These are phyloP conservation scores for Bombus superbus DNA, from an alignment of 1,140 invertebrate species.

Conservation along the genomic window DNA sequence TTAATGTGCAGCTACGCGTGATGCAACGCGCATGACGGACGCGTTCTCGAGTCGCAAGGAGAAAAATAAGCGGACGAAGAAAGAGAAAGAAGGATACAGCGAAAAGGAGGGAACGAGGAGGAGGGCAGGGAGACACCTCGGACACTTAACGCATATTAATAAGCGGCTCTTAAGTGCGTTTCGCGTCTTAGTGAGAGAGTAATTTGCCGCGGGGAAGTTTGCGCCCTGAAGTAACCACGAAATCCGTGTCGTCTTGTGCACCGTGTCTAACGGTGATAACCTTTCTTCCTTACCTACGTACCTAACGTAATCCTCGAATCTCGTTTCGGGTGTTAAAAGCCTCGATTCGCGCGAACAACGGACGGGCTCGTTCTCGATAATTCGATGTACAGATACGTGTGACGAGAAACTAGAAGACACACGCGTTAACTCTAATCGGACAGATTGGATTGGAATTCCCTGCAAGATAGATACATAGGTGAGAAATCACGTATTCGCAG, in stretches of 20 bases:
- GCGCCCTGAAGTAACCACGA: slow-evolving; percentile 55
- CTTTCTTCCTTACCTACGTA: background rate
- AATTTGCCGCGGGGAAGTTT: slow-evolving; percentile 65
- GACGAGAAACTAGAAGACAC: background rate
- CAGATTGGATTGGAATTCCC: slow-evolving; percentile 33
- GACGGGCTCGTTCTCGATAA: background rate
- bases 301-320: background rate
- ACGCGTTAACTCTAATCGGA: background rate
- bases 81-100: slow-evolving; percentile 56
- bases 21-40: slow-evolving; percentile 62
- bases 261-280: slow-evolving; percentile 15
- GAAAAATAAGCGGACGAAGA: slow-evolving; percentile 64
- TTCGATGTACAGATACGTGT: background rate
- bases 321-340: background rate
- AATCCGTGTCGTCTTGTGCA: slow-evolving; percentile 24
- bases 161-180: slow-evolving; percentile 69
- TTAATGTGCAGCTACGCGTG: slow-evolving; percentile 60
- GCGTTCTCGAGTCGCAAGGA: slow-evolving; percentile 51
- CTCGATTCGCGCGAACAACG: background rate
- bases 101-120: slow-evolving; percentile 58
- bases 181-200: slow-evolving; percentile 58
- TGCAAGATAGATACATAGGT: background rate
- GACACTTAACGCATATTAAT: slow-evolving; percentile 77
- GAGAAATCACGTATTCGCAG: no score
- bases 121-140: slow-evolving; percentile 67